Conservation (phyloP, 2,797 vertebrate species). For the Poeciliopsis paucimaculata region DNA sequence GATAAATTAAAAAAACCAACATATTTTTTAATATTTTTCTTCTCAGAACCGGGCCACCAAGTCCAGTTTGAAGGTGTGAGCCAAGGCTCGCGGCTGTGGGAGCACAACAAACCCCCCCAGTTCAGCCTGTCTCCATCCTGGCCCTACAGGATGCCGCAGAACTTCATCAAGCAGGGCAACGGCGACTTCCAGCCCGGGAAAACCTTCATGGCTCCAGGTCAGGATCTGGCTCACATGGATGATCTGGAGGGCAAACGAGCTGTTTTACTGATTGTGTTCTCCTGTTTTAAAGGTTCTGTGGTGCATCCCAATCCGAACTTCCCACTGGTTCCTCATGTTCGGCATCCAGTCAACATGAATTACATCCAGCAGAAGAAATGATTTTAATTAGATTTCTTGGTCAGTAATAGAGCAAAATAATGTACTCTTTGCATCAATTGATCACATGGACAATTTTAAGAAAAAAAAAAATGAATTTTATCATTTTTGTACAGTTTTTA, state of each 20-base stretch:
- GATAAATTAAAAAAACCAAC: neutral
- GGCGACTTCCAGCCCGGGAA: constrained; percentile 89
- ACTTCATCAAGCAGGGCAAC: constrained; percentile 93
- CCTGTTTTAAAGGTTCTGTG: constrained; percentile 84
- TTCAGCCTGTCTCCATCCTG: constrained; percentile 90
- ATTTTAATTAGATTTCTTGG: constrained; percentile 66
- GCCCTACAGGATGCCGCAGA: constrained; percentile 94
- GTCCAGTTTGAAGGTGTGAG: constrained; percentile 87
- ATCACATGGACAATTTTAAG: constrained; percentile 88
- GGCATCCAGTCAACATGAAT: constrained; percentile 90
- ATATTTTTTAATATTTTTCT: constrained; percentile 2
- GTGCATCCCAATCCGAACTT: constrained; percentile 91
- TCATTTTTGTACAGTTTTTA: constrained; percentile 99
- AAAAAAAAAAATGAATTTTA: constrained; percentile 83
- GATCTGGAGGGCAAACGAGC: neutral
- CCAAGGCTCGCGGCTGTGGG: constrained; percentile 88
- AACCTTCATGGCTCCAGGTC: constrained; percentile 92
- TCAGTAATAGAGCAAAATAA: constrained; percentile 57
- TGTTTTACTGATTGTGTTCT: constrained; percentile 1
- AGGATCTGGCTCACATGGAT: neutral
- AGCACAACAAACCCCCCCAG: constrained; percentile 86
- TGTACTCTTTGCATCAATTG: constrained; percentile 82
- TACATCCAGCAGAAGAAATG: constrained; percentile 98
- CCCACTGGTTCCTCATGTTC: constrained; percentile 90
- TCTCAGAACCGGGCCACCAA: constrained; percentile 88